These are phyloP conservation scores for Heterodera schachtii DNA, from an alignment of 1,140 invertebrate species.

Conservation along the genomic window DNA sequence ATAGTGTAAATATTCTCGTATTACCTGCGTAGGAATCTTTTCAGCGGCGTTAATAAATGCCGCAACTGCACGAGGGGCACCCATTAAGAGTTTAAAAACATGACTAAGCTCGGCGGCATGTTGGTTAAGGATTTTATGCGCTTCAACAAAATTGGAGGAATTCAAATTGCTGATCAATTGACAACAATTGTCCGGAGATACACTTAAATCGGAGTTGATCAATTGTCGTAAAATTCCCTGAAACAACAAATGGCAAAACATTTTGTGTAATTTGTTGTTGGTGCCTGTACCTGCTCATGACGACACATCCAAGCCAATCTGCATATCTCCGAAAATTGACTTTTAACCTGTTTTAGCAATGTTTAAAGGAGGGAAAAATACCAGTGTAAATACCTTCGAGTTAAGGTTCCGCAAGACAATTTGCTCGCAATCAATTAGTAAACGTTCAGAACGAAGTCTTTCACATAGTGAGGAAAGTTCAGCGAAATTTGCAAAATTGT, in stretches of 20 bases:
- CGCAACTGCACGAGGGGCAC: slow-evolving; percentile 55
- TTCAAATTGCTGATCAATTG: slow-evolving; percentile 78
- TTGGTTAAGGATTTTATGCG: slow-evolving; percentile 81
- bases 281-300: slow-evolving; percentile 43
- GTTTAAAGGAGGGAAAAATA: background rate
- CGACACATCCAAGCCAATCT: slow-evolving; percentile 44
- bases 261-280: background rate
- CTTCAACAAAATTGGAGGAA: slow-evolving; percentile 81
- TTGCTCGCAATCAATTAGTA: slow-evolving; percentile 51
- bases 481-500: slow-evolving; percentile 30
- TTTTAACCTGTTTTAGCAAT: slow-evolving; percentile 13
- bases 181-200: slow-evolving; percentile 76
- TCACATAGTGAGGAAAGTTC: slow-evolving; percentile 49
- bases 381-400: slow-evolving; percentile 14
- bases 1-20: background rate
- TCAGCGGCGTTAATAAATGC: slow-evolving; percentile 55
- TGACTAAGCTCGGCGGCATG: slow-evolving; percentile 51
- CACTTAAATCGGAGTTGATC: slow-evolving; percentile 76
- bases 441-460: slow-evolving; percentile 48
- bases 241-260: slow-evolving; percentile 1
- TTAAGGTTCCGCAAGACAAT: slow-evolving; percentile 43
- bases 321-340: slow-evolving; percentile 39
- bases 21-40: slow-evolving; percentile 8
- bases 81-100: slow-evolving; percentile 39
- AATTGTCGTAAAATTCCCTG: slow-evolving; percentile 78